A percentile compares a stretch with the other conserved stretches of the same genome.
phyloP scores from a whole-genome alignment of 2,888 invertebrate genomes.

The Dastarcus helophoroides region DNA sequence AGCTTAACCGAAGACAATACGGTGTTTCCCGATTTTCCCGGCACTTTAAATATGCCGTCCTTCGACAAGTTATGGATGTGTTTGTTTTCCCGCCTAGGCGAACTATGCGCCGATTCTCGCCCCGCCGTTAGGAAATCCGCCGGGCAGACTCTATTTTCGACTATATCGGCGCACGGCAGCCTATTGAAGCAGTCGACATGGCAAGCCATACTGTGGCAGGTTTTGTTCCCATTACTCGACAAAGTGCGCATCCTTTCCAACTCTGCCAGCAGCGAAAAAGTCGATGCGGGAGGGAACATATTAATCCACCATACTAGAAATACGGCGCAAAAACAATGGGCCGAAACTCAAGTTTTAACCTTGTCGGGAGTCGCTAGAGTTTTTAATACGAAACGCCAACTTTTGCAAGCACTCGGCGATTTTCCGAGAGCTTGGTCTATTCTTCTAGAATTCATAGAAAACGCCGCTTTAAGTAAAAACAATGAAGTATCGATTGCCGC shows the following conservation, averaged over 20 bases:
- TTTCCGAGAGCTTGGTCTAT: constrained; percentile 91
- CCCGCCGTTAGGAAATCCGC: constrained; percentile 96
- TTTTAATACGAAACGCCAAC: constrained; percentile 82
- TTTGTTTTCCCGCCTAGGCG: constrained; percentile 75
- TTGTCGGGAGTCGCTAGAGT: constrained; percentile 84
- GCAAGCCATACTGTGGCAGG: constrained; percentile 91
- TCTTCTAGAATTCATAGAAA: constrained; percentile 86
- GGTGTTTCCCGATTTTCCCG: constrained; percentile 75
- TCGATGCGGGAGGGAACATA: constrained; percentile 86
- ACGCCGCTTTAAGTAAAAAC: constrained; percentile 82
- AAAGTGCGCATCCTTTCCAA: constrained; percentile 71
- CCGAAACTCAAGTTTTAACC: constrained; percentile 89
- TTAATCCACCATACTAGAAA: constrained; percentile 97
- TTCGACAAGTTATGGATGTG: constrained; percentile 96
- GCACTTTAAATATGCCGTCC: constrained; percentile 71
- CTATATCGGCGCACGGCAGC: constrained; percentile 90
- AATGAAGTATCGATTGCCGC: constrained; percentile 95
- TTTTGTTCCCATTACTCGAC: constrained; percentile 87
- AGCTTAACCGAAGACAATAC: constrained; percentile 61
- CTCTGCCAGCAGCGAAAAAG: constrained; percentile 64
- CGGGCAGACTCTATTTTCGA: constrained; percentile 94
- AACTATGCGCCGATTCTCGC: constrained; percentile 86
- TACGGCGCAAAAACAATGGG: constrained; percentile 98
- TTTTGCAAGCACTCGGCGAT: constrained; percentile 75
- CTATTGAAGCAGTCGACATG: constrained; percentile 80